These are phyloP conservation scores for Melieria crassipennis DNA, from an alignment of 2,888 invertebrate species.

Conservation along the genomic window DNA sequence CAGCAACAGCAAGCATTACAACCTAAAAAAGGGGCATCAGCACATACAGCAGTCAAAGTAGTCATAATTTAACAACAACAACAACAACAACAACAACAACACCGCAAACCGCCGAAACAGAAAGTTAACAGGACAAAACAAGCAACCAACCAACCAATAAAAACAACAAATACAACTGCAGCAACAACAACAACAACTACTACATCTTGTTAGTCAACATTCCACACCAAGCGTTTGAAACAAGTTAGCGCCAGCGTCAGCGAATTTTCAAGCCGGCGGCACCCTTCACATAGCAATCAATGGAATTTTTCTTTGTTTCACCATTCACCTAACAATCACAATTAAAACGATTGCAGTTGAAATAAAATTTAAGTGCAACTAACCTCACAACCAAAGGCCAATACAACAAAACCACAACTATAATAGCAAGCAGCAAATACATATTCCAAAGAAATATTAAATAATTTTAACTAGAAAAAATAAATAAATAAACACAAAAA, in stretches of 20 bases:
- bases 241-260: slow-evolving; percentile 5
- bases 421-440: too few species aligned
- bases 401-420: too few species aligned
- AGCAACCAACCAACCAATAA: slow-evolving; percentile 15
- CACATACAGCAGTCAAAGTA: background rate
- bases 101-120: slow-evolving; percentile 28
- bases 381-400: too few species aligned
- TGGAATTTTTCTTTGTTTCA: too few species aligned
- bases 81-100: slow-evolving; percentile 16
- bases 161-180: slow-evolving; percentile 17
- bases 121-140: slow-evolving; percentile 24
- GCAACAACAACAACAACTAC: background rate
- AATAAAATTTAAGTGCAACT: too few species aligned
- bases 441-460: too few species aligned
- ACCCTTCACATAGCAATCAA: background rate
- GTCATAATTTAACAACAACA: background rate
- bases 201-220: too few species aligned
- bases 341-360: too few species aligned
- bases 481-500: background rate
- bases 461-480: too few species aligned
- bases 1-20: too few species aligned
- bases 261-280: background rate
- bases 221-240: background rate
- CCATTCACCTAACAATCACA: too few species aligned
- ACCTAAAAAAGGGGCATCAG: background rate